Evolutionary conservation across 2,888 invertebrate species (phyloP).

Genomic region (Andrena trimmerana): DNA sequence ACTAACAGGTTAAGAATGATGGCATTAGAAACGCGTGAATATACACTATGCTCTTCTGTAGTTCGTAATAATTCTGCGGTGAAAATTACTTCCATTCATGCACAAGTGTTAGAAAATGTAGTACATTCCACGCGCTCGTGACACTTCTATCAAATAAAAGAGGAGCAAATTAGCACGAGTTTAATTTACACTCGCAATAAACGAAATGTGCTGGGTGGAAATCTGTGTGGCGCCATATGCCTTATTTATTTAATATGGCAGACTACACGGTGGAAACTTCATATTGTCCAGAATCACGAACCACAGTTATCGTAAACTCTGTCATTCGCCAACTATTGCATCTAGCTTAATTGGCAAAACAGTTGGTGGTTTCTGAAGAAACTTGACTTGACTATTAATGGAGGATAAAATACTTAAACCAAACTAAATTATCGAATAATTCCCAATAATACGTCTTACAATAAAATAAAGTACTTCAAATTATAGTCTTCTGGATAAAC

Average conservation of each 20-base stretch:
- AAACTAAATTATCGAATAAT: background rate
- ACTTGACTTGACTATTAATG: background rate
- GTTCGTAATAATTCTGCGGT: no score
- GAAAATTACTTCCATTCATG: no score
- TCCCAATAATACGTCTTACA: background rate
- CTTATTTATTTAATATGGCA: conserved; percentile 4
- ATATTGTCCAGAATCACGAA: conserved; percentile 2
- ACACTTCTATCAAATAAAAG: background rate
- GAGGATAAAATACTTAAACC: background rate
- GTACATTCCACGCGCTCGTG: background rate
- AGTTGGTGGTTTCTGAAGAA: background rate
- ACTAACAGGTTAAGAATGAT: no score
- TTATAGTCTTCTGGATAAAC: background rate
- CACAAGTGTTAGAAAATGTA: no score
- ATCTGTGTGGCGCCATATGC: background rate
- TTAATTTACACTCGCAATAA: background rate
- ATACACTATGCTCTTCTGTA: no score
- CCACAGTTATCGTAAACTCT: conserved; percentile 4
- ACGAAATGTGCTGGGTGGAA: background rate
- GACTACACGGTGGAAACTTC: background rate
- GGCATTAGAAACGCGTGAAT: no score
- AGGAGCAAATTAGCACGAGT: background rate
- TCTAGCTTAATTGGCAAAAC: conserved; percentile 1
- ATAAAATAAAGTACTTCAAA: background rate
- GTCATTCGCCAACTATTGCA: background rate